A percentile compares a stretch with the other conserved stretches of the same genome.
Evolutionary conservation across 2,888 invertebrate species (phyloP).

Genomic region (Cephonodes hylas): DNA sequence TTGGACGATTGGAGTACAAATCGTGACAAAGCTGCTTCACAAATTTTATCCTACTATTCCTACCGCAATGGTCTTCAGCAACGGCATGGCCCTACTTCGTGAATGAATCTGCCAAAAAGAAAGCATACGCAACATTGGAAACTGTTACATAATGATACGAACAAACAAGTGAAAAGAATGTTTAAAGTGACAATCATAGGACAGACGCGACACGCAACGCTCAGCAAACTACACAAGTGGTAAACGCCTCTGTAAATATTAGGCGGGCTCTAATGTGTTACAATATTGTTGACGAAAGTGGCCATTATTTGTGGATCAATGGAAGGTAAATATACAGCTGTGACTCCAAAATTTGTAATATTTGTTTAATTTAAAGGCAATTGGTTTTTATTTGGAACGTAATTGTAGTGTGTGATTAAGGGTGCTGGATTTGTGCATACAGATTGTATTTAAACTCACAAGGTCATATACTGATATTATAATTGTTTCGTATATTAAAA

Average conservation of each 20-base stretch:
- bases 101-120: not conserved
- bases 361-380: not conserved
- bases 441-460: too few species aligned
- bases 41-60: too few species aligned
- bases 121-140: not conserved
- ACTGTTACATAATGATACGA: not conserved
- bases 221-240: constrained; percentile 2
- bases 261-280: not conserved
- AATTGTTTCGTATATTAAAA: too few species aligned
- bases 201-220: constrained; percentile 12
- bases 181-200: constrained; percentile 14
- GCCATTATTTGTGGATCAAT: not conserved
- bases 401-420: too few species aligned
- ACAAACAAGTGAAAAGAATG: constrained; percentile 7
- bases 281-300: constrained; percentile 4
- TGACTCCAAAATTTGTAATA: not conserved
- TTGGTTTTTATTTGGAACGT: not conserved
- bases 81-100: not conserved
- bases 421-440: too few species aligned
- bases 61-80: too few species aligned
- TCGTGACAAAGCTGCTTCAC: too few species aligned
- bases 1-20: too few species aligned
- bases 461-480: too few species aligned
- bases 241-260: constrained; percentile 11
- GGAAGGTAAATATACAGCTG: not conserved